Percentiles rank a stretch among this genome's conserved stretches.
Evolutionary conservation across 2,888 invertebrate species (phyloP).

Genomic region (Ametastegia equiseti): DNA sequence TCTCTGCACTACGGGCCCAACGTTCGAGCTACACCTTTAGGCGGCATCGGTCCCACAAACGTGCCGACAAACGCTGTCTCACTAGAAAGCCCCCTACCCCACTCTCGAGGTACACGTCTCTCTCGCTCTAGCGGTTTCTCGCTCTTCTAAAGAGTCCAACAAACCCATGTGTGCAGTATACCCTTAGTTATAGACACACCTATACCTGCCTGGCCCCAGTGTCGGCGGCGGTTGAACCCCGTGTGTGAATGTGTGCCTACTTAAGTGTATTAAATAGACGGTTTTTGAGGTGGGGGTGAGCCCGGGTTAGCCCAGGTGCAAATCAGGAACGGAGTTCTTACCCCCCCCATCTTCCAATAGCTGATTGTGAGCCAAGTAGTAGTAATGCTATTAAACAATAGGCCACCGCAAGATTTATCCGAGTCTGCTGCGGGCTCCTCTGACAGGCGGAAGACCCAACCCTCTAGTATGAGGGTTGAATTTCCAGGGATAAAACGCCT

Average conservation of each 20-base stretch:
- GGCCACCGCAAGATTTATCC: neutral
- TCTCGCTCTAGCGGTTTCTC: conserved; percentile 47
- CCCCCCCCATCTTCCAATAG: neutral
- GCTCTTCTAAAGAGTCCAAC: conserved; percentile 50
- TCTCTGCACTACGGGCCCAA: conserved; percentile 20
- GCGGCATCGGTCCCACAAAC: conserved; percentile 72
- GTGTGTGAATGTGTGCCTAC: conserved; percentile 56
- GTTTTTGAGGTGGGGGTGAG: conserved; percentile 47
- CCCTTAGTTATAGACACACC: neutral
- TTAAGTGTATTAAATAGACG: conserved; percentile 57
- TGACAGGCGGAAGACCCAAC: conserved; percentile 14
- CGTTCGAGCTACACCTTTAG: conserved; percentile 63
- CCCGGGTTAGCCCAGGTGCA: conserved; percentile 61
- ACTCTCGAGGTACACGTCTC: neutral
- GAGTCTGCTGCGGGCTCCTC: neutral
- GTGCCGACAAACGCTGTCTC: conserved; percentile 74
- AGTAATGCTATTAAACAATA: conserved; percentile 5
- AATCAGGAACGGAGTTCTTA: conserved; percentile 55
- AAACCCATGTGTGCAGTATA: neutral
- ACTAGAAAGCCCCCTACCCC: conserved; percentile 64
- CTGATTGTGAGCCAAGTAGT: conserved; percentile 1
- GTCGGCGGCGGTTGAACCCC: neutral
- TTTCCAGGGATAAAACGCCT: neutral
- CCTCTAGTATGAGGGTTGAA: neutral
- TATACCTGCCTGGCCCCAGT: neutral